Evolutionary conservation across 2,113 vertebrate species (phyloP).

Genomic region (Ptilorrhoa leucosticta): DNA sequence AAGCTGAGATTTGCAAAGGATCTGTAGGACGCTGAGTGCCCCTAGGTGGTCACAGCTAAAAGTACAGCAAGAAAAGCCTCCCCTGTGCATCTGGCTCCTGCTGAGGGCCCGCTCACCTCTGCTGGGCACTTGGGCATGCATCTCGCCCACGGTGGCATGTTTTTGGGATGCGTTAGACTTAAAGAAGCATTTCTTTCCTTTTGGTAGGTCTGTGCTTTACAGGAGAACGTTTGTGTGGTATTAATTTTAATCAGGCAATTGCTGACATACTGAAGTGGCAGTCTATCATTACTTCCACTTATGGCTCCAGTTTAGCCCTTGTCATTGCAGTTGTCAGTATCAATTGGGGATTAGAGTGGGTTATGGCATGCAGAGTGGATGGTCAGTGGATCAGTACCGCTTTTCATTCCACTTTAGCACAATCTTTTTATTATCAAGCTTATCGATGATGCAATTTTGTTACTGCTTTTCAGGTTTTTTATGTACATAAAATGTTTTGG

Average conservation of each 20-base stretch:
- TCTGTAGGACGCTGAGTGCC: constrained; percentile 75
- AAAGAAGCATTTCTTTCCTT: background rate
- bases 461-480: background rate
- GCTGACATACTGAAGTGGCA: constrained; percentile 14
- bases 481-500: background rate
- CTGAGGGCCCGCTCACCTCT: background rate
- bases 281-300: background rate
- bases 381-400: background rate
- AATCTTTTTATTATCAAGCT: background rate
- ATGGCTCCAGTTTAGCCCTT: constrained; percentile 5
- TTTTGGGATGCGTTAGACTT: background rate
- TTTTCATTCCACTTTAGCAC: background rate
- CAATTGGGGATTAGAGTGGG: background rate
- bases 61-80: constrained; percentile 32
- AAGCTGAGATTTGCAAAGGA: background rate
- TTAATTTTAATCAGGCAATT: constrained; percentile 44
- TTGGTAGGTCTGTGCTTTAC: background rate
- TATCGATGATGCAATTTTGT: background rate
- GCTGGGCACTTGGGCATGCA: background rate
- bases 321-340: constrained; percentile 18
- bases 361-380: background rate
- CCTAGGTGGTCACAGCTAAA: constrained; percentile 70
- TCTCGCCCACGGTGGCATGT: background rate
- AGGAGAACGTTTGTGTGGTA: background rate
- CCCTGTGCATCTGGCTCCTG: background rate